Evolutionary conservation across 2,113 vertebrate genomes (phyloP), one percentile per base, ranked within the genome.

Genomic region (Xenopus tropicalis): DNA sequence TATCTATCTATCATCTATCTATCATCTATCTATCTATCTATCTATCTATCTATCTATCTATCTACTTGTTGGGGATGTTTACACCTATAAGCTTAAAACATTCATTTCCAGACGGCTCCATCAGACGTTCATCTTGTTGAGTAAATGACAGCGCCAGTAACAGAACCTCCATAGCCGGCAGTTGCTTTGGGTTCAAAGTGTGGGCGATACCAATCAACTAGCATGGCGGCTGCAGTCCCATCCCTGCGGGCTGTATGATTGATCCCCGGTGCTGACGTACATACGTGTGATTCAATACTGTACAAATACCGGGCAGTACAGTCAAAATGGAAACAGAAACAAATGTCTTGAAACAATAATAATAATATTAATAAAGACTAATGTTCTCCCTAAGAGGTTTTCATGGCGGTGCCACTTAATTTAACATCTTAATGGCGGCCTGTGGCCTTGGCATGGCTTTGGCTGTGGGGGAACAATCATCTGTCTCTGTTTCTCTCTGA

Each of bases 301-400:
- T 59, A 81, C 80, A 85, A 89, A 90, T 85, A 86, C 70, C 80
- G 76, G 82, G 87, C 87, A 90, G 89, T 90, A 88, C 84, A 82
- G 84, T 0, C 3, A 74, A 68, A 85, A 87, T 86, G 86, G 90
- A 86, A 87, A 86, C 86, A 83, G 19, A 9, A 86, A 84, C 82
- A 83, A 83, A 83, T 87, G 87, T 86, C 85, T 90, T 84, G 74
- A 88, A 90, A 79, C 81, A 91, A 90, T 85, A 87, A 88, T 90
- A 91, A 91, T 91, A 91, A 90, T 85, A 87, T 88, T 90, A 91
- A 91, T 91, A 88, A 89, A 90, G 88, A 89, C 81, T 85, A 91
- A 89, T 91, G 88, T 89, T 83, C 86, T 79, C 84, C 88, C 86
- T 86, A 69, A 82, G 85, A 86, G 87, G 83, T 85, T 89, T 85